Conservation (phyloP, 2,888 invertebrate species). For the Tribolium freemani region DNA sequence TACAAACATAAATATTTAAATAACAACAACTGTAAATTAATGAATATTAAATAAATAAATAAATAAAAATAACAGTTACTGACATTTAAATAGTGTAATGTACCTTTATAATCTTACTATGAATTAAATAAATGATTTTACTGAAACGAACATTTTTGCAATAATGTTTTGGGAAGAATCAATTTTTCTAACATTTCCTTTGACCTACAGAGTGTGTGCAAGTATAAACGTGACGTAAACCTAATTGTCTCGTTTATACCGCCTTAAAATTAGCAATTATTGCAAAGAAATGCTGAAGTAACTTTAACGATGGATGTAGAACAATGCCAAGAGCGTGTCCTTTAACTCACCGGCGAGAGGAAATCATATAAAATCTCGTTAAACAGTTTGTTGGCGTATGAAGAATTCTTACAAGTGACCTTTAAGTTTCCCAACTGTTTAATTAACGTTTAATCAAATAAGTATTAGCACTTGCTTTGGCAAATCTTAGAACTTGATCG, state of each 20-base stretch:
- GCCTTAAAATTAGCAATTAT: neutral
- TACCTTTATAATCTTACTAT: no score
- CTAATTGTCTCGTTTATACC: neutral
- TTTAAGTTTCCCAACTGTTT: constrained; percentile 43
- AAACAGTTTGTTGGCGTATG: constrained; percentile 30
- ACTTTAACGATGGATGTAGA: constrained; percentile 27
- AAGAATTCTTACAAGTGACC: constrained; percentile 51
- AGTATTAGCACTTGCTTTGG: constrained; percentile 37
- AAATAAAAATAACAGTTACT: no score
- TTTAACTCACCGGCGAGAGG: constrained; percentile 20
- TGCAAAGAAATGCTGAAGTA: constrained; percentile 1
- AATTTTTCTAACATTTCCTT: no score
- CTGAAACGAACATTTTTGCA: no score
- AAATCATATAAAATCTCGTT: constrained; percentile 34
- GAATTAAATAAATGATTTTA: no score
- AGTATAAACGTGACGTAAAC: no score
- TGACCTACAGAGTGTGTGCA: neutral
- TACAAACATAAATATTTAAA: no score
- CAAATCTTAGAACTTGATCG: constrained; percentile 45
- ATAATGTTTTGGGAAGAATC: no score
- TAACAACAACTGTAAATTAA: no score
- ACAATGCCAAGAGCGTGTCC: constrained; percentile 32
- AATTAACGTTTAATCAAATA: constrained; percentile 50
- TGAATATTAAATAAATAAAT: no score
- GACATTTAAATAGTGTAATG: no score